Conservation (phyloP, 1,140 invertebrate genomes). For the Calliphora vicina region DNA sequence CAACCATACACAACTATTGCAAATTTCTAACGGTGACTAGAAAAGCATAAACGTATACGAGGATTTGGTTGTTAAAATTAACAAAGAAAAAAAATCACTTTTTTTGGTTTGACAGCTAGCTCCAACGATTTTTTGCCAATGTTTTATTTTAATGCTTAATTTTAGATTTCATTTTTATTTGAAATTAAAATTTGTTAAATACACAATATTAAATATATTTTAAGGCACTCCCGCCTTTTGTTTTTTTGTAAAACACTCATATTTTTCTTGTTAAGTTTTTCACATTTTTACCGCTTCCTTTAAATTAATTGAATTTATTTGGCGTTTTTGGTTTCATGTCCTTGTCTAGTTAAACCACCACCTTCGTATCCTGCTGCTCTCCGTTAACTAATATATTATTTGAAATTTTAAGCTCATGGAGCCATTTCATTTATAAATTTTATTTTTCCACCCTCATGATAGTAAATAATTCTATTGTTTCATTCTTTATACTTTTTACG, state of each 20-base stretch:
- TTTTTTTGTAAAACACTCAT: neutral
- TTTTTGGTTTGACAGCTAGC: neutral
- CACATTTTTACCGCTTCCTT: conserved; percentile 14
- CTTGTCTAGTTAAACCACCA: neutral
- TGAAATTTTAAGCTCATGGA: neutral
- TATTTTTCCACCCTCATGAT: neutral
- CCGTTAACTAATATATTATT: conserved; percentile 18
- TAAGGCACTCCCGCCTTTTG: neutral
- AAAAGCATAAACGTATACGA: neutral
- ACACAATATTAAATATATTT: neutral
- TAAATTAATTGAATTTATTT: neutral
- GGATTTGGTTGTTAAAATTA: neutral
- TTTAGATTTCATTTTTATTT: neutral
- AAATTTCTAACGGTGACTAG: neutral
- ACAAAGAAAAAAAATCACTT: neutral
- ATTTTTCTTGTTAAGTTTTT: neutral
- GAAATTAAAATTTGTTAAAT: neutral
- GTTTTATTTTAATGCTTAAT: neutral
- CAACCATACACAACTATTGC: neutral
- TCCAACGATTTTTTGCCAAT: neutral
- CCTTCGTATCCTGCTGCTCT: conserved; percentile 11
- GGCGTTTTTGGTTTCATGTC: neutral
- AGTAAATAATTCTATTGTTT: neutral
- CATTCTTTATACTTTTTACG: neutral
- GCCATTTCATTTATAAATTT: neutral